Conservation (phyloP, 92 coral and sea anemone species). For the Porites lobata region DNA sequence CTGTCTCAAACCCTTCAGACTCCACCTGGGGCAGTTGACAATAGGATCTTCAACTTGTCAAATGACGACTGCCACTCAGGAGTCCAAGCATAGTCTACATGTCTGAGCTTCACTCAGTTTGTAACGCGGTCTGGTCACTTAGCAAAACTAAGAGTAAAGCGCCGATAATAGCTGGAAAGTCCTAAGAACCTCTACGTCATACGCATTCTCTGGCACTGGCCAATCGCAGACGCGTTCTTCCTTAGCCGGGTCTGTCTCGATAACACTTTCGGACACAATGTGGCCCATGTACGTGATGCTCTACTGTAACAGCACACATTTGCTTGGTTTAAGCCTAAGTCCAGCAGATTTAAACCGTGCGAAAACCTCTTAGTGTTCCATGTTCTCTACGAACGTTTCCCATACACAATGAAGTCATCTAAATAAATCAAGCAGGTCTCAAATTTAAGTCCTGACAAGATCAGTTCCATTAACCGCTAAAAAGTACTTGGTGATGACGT, state of each 20-base stretch:
- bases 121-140: too few species aligned
- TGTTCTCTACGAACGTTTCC: not conserved
- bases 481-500: conserved; percentile 50
- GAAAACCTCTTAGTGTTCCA: conserved; percentile 27
- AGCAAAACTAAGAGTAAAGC: too few species aligned
- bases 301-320: conserved; percentile 46
- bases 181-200: conserved; percentile 70
- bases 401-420: conserved; percentile 56
- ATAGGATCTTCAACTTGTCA: too few species aligned
- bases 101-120: too few species aligned
- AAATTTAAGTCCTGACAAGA: conserved; percentile 20
- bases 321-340: conserved; percentile 31
- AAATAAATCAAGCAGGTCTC: not conserved
- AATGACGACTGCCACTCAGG: too few species aligned
- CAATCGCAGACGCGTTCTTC: conserved; percentile 39
- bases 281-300: conserved; percentile 54
- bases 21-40: too few species aligned
- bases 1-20: too few species aligned
- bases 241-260: conserved; percentile 58
- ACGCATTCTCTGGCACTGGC: conserved; percentile 60
- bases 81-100: too few species aligned
- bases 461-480: conserved; percentile 45
- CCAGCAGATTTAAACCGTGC: not conserved
- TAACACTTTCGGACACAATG: conserved; percentile 60
- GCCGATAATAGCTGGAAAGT: too few species aligned